Conservation (phyloP, 2,797 vertebrate genomes). For the Diceros bicornis region DNA sequence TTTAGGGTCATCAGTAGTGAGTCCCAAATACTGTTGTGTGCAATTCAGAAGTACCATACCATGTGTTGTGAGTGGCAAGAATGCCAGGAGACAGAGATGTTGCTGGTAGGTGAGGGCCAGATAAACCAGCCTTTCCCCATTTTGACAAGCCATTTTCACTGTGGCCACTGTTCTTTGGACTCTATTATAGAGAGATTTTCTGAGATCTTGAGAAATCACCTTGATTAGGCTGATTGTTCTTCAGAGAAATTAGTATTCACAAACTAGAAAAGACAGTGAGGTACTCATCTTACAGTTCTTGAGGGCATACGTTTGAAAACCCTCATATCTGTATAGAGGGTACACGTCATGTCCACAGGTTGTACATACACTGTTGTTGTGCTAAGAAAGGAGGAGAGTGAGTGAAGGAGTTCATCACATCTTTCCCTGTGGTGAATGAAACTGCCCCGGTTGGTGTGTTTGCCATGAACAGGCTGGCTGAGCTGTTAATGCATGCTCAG, state of each 20-base stretch:
- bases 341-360: background rate
- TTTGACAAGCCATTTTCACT: background rate
- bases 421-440: background rate
- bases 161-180: background rate
- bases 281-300: background rate
- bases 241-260: constrained; percentile 52
- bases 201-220: constrained; percentile 45
- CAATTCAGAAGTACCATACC: background rate
- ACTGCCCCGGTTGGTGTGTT: background rate
- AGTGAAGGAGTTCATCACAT: background rate
- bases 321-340: background rate
- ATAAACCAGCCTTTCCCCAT: background rate
- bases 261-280: background rate
- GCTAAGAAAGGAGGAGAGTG: background rate
- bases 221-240: background rate
- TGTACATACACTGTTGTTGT: fast-evolving
- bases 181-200: background rate
- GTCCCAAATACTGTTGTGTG: background rate
- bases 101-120: background rate
- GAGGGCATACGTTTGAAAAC: background rate
- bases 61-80: background rate
- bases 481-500: fast-evolving
- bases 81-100: background rate
- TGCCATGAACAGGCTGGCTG: background rate
- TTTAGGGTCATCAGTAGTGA: background rate